Evolutionary conservation across 2,888 invertebrate genomes (phyloP).

Genomic region (Agapostemon virescens): DNA sequence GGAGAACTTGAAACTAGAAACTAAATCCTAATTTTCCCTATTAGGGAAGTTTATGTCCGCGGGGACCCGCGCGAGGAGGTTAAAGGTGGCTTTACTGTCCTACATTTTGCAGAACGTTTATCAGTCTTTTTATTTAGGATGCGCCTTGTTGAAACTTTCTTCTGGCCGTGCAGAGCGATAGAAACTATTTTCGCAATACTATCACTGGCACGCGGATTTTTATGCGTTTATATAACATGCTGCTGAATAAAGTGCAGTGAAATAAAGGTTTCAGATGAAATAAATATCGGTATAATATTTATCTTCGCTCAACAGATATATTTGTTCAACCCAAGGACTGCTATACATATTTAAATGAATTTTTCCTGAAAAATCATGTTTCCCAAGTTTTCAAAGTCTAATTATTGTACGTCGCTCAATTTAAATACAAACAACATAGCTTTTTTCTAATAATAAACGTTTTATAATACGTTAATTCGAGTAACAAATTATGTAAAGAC

Average conservation of each 20-base stretch:
- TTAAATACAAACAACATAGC: not conserved
- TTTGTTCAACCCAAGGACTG: too few species aligned
- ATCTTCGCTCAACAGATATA: not conserved
- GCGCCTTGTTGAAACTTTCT: constrained; percentile 1
- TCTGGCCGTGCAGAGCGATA: not conserved
- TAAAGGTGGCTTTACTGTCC: constrained; percentile 4
- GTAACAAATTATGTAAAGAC: too few species aligned
- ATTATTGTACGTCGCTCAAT: too few species aligned
- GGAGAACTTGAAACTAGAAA: constrained; percentile 11
- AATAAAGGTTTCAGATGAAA: not conserved
- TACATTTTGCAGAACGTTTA: constrained; percentile 20
- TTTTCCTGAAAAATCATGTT: too few species aligned
- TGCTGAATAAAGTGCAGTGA: not conserved
- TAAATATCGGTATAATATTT: not conserved
- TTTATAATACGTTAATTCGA: not conserved
- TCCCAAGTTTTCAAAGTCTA: too few species aligned
- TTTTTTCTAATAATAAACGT: not conserved
- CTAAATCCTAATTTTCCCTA: constrained; percentile 24
- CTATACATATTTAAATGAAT: too few species aligned
- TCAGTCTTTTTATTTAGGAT: constrained; percentile 13
- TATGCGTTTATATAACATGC: not conserved
- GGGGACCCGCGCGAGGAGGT: not conserved
- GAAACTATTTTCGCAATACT: not conserved
- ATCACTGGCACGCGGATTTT: not conserved
- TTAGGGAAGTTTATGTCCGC: constrained; percentile 13